A percentile compares a stretch with the other conserved stretches of the same genome.
Conservation (phyloP, 1,140 invertebrate species). For the Cotesia chilonis region DNA sequence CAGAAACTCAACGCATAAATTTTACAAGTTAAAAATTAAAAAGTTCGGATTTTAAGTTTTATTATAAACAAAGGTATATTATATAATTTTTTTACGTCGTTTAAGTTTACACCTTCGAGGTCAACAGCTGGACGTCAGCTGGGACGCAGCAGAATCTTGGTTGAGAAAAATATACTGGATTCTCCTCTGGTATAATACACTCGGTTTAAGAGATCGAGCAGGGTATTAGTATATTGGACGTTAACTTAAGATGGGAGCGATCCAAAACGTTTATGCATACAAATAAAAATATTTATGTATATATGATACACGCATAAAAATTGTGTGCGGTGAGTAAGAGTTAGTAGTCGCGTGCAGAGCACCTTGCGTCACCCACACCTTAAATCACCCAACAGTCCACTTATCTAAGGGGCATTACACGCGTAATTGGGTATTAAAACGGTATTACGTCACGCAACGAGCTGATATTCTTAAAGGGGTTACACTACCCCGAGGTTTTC, state of each 20-base stretch:
- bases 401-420: constrained; percentile 33
- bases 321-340: not conserved
- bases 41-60: not conserved
- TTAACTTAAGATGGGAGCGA: too few species aligned
- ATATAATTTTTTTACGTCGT: not conserved
- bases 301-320: not conserved
- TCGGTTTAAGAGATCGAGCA: not conserved
- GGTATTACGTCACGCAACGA: too few species aligned
- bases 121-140: constrained; percentile 50
- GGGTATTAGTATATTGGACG: not conserved
- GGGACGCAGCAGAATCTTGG: constrained; percentile 36
- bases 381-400: constrained; percentile 36
- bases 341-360: constrained; percentile 13
- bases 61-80: too few species aligned
- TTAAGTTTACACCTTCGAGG: constrained; percentile 18
- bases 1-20: too few species aligned
- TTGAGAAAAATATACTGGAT: too few species aligned
- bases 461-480: too few species aligned
- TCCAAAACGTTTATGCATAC: not conserved
- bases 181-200: too few species aligned
- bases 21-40: not conserved
- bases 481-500: too few species aligned
- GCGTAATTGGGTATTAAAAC: too few species aligned
- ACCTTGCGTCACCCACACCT: constrained; percentile 40
- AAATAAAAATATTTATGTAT: not conserved